phyloP scores from a whole-genome alignment of 2,113 vertebrate genomes.

The Aleadryas rufinucha region DNA sequence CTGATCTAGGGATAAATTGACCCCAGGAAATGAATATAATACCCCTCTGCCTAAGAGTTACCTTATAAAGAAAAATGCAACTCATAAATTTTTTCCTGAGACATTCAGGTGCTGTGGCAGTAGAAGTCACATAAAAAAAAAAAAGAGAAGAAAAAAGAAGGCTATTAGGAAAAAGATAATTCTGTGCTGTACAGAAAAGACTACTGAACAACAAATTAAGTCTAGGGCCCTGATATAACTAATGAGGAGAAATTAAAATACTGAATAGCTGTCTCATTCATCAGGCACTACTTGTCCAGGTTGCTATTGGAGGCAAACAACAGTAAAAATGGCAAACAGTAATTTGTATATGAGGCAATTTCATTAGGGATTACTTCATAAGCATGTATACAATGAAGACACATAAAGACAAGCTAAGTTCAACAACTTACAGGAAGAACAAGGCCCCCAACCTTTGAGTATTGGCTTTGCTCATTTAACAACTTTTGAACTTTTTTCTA shows the following conservation, averaged over 20 bases:
- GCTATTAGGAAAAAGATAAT: neutral
- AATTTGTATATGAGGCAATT: neutral
- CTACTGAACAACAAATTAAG: neutral
- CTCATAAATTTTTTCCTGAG: neutral
- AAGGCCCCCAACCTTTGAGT: neutral
- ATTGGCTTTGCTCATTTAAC: neutral
- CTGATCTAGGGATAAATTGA: neutral
- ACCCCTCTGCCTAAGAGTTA: neutral
- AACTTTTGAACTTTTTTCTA: neutral
- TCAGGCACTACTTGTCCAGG: neutral
- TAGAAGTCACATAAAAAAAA: neutral
- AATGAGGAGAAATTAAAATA: neutral
- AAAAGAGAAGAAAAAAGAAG: neutral
- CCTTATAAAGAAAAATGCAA: neutral
- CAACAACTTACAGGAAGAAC: neutral
- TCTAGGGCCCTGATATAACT: neutral
- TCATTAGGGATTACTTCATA: slow-evolving; percentile 7
- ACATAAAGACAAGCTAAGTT: neutral
- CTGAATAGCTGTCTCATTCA: neutral
- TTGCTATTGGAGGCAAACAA: neutral
- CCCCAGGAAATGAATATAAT: neutral
- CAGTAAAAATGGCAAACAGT: neutral
- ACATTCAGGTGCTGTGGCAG: neutral
- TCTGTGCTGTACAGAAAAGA: neutral
- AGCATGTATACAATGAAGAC: neutral